phyloP scores from a whole-genome alignment of 2,797 vertebrate species.

The Enteromius radiatus region DNA sequence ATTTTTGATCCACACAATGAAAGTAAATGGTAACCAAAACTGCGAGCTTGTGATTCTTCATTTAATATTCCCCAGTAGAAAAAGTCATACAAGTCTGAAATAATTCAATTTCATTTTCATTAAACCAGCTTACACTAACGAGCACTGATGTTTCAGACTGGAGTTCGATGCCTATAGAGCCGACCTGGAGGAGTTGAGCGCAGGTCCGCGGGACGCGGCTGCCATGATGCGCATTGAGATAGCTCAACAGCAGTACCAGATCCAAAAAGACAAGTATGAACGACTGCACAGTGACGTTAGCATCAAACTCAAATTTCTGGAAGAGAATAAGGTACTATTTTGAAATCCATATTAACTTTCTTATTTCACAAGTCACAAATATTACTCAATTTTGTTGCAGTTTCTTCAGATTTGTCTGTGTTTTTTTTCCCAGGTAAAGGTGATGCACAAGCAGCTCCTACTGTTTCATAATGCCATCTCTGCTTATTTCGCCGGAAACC shows the following conservation, averaged over 20 bases:
- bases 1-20: neutral
- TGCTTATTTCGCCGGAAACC: slow-evolving; percentile 97
- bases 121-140: neutral
- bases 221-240: slow-evolving; percentile 87
- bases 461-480: slow-evolving; percentile 98
- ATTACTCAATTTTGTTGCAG: neutral
- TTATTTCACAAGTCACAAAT: neutral
- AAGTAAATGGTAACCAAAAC: neutral
- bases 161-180: slow-evolving; percentile 96
- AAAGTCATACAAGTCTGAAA: neutral
- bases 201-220: slow-evolving; percentile 87
- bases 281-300: slow-evolving; percentile 92
- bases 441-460: slow-evolving; percentile 99
- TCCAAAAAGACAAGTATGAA: slow-evolving; percentile 94
- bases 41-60: neutral
- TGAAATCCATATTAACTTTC: slow-evolving; percentile 8
- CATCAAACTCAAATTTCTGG: slow-evolving; percentile 97
- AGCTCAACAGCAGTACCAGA: slow-evolving; percentile 91
- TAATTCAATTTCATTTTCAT: neutral
- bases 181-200: slow-evolving; percentile 93
- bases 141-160: slow-evolving; percentile 75
- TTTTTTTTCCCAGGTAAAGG: slow-evolving; percentile 85
- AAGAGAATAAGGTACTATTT: slow-evolving; percentile 91
- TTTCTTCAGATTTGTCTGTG: neutral
- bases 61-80: neutral